Evolutionary conservation across 1,140 invertebrate genomes (phyloP), one percentile per base, ranked within the genome.

Genomic region (Sycophila sp.): DNA sequence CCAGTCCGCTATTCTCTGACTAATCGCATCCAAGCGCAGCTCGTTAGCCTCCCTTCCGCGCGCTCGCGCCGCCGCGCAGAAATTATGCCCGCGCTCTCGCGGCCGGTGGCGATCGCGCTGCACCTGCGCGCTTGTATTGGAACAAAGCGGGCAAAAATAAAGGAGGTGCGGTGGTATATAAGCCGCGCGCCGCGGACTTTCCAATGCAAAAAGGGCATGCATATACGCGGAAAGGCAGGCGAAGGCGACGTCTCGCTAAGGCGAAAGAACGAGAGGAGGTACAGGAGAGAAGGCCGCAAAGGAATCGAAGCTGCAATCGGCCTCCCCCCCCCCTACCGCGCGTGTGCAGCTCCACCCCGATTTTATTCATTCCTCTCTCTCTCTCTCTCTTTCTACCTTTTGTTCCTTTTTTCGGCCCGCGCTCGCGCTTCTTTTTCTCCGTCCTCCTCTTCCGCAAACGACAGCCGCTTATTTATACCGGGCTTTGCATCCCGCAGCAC

Each of bases 401-500:
- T 38, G 24, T 65, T 69, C 72, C 58, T 73, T 69, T 72, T 71
- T 71, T 24, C 65, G 19, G 55, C 64, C 51, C 64, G 42, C 70
- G n/a, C 59, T 75, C 75, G 45, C 49, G 45, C 40, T 51, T 45
- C 17, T 36, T 28, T 32, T 30, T 58, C 40, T 67, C 28, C 70
- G 56, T 42, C 66, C 66, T 40, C 55, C 85, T 81, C 81, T 85
- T 84, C 83, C 82, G 84, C 83, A 86, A 85, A 83, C 81, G 84
- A 85, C 83, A 86, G 84, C 80, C 83, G 80, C 81, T 86, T 86
- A 86, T 86, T 86, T 86, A 86, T 86, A 86, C 82, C 80, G 80
- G n/a, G 82, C 83, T 85, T 85, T 84, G 82, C 82, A 86, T 86
- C 81, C 82, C 73, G 40, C 42, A 19, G 56, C 78, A 80, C 80